Evolutionary conservation across 2,113 vertebrate species (phyloP).

Genomic region (Scartelaos histophorus): DNA sequence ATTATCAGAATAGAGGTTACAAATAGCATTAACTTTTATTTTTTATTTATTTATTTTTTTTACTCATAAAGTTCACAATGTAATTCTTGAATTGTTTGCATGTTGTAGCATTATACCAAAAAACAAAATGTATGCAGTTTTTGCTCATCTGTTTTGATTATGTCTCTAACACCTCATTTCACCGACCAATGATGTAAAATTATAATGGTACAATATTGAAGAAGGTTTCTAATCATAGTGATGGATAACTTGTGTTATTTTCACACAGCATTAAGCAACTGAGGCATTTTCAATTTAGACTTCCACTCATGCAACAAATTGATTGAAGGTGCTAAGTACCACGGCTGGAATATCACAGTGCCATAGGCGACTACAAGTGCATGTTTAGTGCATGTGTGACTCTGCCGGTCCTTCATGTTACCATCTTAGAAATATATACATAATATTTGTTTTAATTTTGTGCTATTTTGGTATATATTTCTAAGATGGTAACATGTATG

Average conservation of each 20-base stretch:
- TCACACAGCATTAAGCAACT: conserved; percentile 13
- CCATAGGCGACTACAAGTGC: conserved; percentile 4
- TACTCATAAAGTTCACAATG: neutral
- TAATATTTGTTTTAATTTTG: too few relatives aligned
- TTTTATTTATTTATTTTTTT: neutral
- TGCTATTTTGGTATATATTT: too few relatives aligned
- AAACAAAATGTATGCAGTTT: neutral
- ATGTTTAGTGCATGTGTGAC: conserved; percentile 19
- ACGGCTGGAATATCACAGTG: conserved; percentile 16
- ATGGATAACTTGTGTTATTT: conserved; percentile 28
- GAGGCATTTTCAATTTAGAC: conserved; percentile 33
- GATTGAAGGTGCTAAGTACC: conserved; percentile 27
- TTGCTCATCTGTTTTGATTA: conserved; percentile 4
- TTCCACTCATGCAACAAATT: conserved; percentile 41
- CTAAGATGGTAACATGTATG: too few relatives aligned
- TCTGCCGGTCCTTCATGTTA: too few relatives aligned
- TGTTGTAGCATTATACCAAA: neutral
- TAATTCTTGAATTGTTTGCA: neutral
- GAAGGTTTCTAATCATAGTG: conserved; percentile 32
- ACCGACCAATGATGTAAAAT: conserved; percentile 5
- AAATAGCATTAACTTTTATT: neutral
- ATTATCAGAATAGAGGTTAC: neutral
- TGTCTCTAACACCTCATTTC: conserved; percentile 7
- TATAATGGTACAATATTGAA: conserved; percentile 1
- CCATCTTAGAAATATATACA: too few relatives aligned